Evolutionary conservation across 2,888 invertebrate genomes (phyloP).

Genomic region (Nomada goodeniana): DNA sequence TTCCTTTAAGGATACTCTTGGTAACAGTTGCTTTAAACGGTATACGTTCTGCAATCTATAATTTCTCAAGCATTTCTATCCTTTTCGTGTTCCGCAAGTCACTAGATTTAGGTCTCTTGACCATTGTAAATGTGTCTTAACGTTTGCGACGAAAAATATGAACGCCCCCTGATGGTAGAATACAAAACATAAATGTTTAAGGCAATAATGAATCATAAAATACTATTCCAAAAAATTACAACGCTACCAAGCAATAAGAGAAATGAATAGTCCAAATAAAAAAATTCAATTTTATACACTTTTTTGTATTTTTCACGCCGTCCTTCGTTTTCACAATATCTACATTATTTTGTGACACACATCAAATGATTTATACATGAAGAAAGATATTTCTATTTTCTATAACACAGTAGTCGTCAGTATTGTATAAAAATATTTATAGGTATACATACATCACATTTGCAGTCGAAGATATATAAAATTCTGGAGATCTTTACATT

Average conservation of each 20-base stretch:
- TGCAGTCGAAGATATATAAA: constrained; percentile 11
- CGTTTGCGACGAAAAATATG: background rate
- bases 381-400: constrained; percentile 15
- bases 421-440: constrained; percentile 27
- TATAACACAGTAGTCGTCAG: constrained; percentile 15
- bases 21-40: constrained; percentile 47
- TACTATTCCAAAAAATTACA: background rate
- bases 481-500: constrained; percentile 24
- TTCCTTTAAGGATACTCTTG: constrained; percentile 43
- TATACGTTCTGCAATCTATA: constrained; percentile 39
- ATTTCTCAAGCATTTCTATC: background rate
- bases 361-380: constrained; percentile 22
- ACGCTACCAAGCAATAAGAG: background rate
- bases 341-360: background rate
- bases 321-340: constrained; percentile 17
- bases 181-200: constrained; percentile 16
- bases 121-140: constrained; percentile 36
- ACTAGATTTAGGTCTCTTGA: background rate
- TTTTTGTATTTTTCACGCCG: constrained; percentile 15
- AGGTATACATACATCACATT: constrained; percentile 23
- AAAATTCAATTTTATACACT: background rate
- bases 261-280: background rate
- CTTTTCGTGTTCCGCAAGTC: constrained; percentile 27
- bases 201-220: background rate
- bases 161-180: constrained; percentile 1